A percentile compares a stretch with the other conserved stretches of the same genome.
These are phyloP conservation scores for Turnix velox DNA, from an alignment of 2,113 vertebrate species.

Conservation along the genomic window DNA sequence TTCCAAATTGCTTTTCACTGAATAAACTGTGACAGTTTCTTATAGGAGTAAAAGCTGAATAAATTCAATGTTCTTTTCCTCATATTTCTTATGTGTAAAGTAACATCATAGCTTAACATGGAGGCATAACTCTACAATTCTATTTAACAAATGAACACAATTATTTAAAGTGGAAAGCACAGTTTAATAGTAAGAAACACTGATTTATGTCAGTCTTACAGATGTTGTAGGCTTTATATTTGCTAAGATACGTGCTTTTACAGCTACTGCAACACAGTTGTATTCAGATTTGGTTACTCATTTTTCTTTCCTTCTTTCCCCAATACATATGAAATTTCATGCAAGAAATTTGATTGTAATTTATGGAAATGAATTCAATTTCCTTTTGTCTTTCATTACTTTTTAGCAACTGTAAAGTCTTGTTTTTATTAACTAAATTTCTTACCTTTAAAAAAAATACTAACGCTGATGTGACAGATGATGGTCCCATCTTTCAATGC, in stretches of 20 bases:
- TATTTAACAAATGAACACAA: background rate
- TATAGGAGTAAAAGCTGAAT: background rate
- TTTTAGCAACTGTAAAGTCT: background rate
- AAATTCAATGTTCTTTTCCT: background rate
- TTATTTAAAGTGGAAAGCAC: background rate
- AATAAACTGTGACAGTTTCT: background rate
- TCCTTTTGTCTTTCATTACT: background rate
- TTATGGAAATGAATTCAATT: background rate
- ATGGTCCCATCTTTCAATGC: background rate
- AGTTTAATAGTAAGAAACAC: background rate
- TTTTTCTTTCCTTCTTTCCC: background rate
- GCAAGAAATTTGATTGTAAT: background rate
- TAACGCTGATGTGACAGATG: background rate
- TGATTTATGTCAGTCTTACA: background rate
- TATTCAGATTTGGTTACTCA: background rate
- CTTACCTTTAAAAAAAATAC: background rate
- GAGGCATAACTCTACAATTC: background rate
- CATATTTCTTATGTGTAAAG: background rate
- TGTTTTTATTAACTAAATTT: background rate
- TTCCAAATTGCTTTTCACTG: background rate
- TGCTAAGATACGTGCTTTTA: background rate
- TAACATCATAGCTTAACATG: background rate
- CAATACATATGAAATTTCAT: accelerated
- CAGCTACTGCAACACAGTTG: background rate
- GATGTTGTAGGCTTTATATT: background rate